Base-by-base conservation (phyloP, 1,140 invertebrate species). In the Drosophila auraria region DNA sequence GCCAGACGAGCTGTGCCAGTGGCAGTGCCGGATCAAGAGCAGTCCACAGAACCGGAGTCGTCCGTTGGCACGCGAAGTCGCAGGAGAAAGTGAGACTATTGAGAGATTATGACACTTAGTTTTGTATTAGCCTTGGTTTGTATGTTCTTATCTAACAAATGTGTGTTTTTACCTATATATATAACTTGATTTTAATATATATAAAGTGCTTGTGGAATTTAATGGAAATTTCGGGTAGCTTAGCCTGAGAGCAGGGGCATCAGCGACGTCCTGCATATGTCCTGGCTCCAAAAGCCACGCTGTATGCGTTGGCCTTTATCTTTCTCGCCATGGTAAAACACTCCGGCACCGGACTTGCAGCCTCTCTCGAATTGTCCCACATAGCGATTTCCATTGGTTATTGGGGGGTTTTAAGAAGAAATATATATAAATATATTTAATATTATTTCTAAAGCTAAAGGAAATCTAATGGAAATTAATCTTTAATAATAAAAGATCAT, bases 341-440 rank as follows among this genome's bases (percentile, higher is more conserved):
- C 91, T 3, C 95, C 95, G 27, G 80, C 74, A 2, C 95, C 95
- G 68, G 94, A 93, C 74, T 95, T 95, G 59, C 87, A 82, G 44
- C 94, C 94, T 3, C 83, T 63, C 14, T 83, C 56, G 79, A 94
- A 95, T 44, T 93, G 69, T 7, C 95, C 95, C 75, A 95, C 94
- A 79, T 95, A 96, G 38, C 94, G 91, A 89, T 95, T 95, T 1
- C 94, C 94, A 84, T 94, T 94, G n/a, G 83, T 94, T 94, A 50
- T n/a, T 15, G 0, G 4, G 12, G 7, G 14, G 3, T 4, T 54
- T 15, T 3, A 63, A 61, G 44, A 20, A 62, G 23, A 20, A 4
- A 14, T n/a, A n/a, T n/a, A n/a, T n/a, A n/a, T n/a, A n/a, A 20
- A 45, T 27, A 12, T 33, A 33, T 33, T 33, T 8, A 33, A 33